phyloP scores from a whole-genome alignment of 2,113 vertebrate species.

The Nyctibius bracteatus region DNA sequence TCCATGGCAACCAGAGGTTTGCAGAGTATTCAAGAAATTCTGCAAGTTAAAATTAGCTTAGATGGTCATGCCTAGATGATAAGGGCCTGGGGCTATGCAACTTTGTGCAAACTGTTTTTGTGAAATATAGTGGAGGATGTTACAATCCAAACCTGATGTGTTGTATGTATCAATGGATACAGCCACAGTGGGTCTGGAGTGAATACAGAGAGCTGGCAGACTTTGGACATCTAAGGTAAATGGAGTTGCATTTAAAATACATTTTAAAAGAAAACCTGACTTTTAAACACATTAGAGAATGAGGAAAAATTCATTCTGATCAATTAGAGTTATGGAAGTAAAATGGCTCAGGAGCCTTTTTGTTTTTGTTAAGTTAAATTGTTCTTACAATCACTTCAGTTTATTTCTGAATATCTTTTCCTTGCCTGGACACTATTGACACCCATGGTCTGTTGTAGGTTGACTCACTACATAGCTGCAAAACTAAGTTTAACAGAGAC shows the following conservation, averaged over 20 bases:
- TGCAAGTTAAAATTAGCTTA: slow-evolving; percentile 47
- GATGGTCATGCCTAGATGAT: slow-evolving; percentile 24
- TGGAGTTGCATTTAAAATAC: neutral
- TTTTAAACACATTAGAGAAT: neutral
- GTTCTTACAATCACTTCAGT: neutral
- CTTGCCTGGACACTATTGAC: neutral
- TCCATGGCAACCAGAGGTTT: slow-evolving; percentile 47
- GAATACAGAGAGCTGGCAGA: neutral
- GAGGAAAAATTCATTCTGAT: neutral
- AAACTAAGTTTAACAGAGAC: neutral
- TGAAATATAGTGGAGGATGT: neutral
- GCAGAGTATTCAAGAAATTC: slow-evolving; percentile 12
- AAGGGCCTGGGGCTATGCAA: neutral
- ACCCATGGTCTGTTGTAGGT: neutral
- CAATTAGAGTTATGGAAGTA: neutral
- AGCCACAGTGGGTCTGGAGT: neutral
- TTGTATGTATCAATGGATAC: neutral
- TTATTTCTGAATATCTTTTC: neutral
- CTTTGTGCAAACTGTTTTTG: neutral
- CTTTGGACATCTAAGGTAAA: neutral
- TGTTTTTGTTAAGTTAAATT: neutral
- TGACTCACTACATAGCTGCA: neutral
- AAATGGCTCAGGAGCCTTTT: neutral
- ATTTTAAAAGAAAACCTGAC: neutral
- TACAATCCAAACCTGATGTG: neutral